Conservation (phyloP, 1,140 invertebrate genomes). For the Drosophila mayri region DNA sequence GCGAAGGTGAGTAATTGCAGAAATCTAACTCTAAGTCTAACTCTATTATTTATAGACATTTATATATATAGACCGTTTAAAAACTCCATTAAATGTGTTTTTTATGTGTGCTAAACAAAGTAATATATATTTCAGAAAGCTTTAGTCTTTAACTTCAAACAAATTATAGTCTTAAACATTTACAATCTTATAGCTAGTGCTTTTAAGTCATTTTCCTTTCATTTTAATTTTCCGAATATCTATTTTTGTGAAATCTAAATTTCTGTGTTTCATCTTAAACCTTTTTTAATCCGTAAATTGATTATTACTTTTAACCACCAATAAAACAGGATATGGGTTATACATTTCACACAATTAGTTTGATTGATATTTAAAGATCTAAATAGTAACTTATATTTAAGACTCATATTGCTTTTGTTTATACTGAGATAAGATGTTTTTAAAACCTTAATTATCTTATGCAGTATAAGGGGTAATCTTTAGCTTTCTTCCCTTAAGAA, state of each 20-base stretch:
- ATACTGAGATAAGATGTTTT: background rate
- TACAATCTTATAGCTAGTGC: background rate
- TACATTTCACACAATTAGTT: too few relatives aligned
- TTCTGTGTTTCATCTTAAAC: background rate
- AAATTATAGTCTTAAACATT: background rate
- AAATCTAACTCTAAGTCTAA: too few relatives aligned
- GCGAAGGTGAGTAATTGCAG: conserved; percentile 64
- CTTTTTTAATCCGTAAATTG: background rate
- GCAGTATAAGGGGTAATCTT: background rate
- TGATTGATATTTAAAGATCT: too few relatives aligned
- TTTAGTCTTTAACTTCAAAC: background rate
- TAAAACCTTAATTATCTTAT: background rate
- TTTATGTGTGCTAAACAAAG: too few relatives aligned
- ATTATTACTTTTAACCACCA: background rate
- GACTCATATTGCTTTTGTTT: too few relatives aligned
- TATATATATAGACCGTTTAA: too few relatives aligned
- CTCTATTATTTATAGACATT: background rate
- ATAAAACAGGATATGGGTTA: background rate
- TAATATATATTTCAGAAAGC: background rate
- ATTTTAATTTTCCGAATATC: background rate
- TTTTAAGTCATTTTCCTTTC: conserved; percentile 2
- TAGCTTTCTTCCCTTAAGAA: background rate
- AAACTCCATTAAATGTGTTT: too few relatives aligned
- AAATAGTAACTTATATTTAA: too few relatives aligned
- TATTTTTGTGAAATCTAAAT: background rate